Evolutionary conservation across 2,113 vertebrate genomes (phyloP).

Genomic region (Rattus rattus): DNA sequence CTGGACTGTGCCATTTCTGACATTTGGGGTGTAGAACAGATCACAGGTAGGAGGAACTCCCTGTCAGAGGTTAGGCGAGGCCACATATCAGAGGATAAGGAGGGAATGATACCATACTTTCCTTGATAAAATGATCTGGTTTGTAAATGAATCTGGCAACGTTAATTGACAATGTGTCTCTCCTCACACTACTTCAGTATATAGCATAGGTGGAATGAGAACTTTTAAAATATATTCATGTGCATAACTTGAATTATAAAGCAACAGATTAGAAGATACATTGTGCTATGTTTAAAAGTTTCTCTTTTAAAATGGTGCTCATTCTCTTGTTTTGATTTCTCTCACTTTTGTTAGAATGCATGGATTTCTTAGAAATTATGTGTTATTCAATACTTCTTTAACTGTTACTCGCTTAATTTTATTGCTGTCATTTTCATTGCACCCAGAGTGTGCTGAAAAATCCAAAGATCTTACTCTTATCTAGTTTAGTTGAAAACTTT

Average conservation of each 20-base stretch:
- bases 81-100: accelerated
- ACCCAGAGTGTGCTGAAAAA: background rate
- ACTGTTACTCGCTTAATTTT: constrained; percentile 66
- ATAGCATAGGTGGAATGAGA: background rate
- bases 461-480: constrained; percentile 15
- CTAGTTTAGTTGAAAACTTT: background rate
- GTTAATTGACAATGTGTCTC: background rate
- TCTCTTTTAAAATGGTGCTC: constrained; percentile 25
- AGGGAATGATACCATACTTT: background rate
- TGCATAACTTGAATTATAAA: background rate
- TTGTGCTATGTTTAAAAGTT: background rate
- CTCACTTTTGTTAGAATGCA: background rate
- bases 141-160: background rate
- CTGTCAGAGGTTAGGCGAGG: background rate
- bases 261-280: background rate
- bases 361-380: constrained; percentile 53
- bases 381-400: constrained; percentile 60
- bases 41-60: background rate
- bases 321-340: constrained; percentile 49
- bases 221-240: background rate
- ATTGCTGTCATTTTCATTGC: constrained; percentile 52
- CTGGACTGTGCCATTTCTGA: background rate
- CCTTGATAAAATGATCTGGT: background rate
- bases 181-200: background rate
- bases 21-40: background rate